These are phyloP conservation scores for Brachirus orientalis DNA, from an alignment of 2,113 vertebrate species.

Conservation along the genomic window DNA sequence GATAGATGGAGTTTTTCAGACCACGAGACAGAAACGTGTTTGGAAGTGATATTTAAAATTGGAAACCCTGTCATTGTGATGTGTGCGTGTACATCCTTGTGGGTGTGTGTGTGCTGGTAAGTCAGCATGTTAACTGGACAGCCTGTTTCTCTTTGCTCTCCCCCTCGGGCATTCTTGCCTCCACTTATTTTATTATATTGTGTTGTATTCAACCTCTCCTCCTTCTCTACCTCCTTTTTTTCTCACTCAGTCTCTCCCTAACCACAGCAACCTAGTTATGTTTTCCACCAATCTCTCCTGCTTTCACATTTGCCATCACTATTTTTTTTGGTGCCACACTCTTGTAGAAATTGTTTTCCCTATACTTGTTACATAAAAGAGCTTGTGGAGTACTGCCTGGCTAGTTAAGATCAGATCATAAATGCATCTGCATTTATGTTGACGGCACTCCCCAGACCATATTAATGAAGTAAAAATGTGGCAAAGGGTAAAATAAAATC, in stretches of 20 bases:
- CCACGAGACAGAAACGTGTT: conserved; percentile 41
- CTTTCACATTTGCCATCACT: conserved; percentile 5
- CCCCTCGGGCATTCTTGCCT: conserved; percentile 34
- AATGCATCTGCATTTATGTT: conserved; percentile 4
- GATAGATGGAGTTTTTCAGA: conserved; percentile 49
- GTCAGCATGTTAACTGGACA: conserved; percentile 61
- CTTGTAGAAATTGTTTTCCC: not conserved
- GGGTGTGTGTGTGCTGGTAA: conserved; percentile 28
- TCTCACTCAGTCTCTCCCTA: conserved; percentile 33
- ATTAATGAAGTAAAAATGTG: conserved; percentile 32
- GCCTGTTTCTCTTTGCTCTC: conserved; percentile 47
- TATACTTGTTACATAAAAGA: conserved; percentile 16
- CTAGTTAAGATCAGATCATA: conserved; percentile 21
- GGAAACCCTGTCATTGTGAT: conserved; percentile 45
- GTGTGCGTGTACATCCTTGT: conserved; percentile 10
- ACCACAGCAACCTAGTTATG: conserved; percentile 9
- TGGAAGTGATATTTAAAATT: conserved; percentile 65
- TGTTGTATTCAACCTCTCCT: conserved; percentile 48
- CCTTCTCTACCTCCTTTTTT: conserved; percentile 33
- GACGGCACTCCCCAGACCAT: conserved; percentile 10
- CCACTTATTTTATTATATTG: conserved; percentile 56
- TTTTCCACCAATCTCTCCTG: not conserved
- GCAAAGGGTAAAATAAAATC: conserved; percentile 15
- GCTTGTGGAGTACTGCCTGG: not conserved
- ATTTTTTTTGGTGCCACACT: not conserved